These are phyloP conservation scores for Pagetopsis macropterus DNA, from an alignment of 2,797 vertebrate species.

Conservation along the genomic window DNA sequence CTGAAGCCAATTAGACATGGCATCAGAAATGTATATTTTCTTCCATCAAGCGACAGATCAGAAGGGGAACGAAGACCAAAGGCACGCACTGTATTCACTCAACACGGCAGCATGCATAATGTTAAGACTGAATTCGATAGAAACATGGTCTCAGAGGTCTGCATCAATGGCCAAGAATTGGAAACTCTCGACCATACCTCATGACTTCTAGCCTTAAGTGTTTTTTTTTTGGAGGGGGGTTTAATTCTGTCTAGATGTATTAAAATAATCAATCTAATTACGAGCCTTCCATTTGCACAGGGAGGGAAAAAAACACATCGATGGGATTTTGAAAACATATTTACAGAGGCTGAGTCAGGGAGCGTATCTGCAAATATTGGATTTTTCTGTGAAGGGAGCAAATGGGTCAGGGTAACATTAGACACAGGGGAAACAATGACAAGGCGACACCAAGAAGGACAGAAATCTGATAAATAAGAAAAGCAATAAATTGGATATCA, in stretches of 20 bases:
- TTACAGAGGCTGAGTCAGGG: constrained; percentile 72
- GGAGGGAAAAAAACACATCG: constrained; percentile 65
- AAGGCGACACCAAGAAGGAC: constrained; percentile 42
- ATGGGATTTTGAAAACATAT: constrained; percentile 78
- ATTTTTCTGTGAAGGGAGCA: constrained; percentile 75
- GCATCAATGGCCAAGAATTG: constrained; percentile 54
- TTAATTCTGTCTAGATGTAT: constrained; percentile 65
- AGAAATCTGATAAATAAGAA: constrained; percentile 64
- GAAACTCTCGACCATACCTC: constrained; percentile 63
- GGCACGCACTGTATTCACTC: constrained; percentile 75
- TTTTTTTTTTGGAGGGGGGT: constrained; percentile 52
- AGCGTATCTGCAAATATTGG: constrained; percentile 77
- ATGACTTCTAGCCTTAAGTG: constrained; percentile 52
- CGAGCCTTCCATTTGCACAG: constrained; percentile 68
- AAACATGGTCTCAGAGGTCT: constrained; percentile 65
- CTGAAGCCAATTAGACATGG: constrained; percentile 74
- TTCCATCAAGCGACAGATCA: constrained; percentile 78
- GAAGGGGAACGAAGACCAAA: constrained; percentile 75
- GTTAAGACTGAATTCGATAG: constrained; percentile 63
- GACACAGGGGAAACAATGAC: constrained; percentile 69
- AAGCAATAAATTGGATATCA: constrained; percentile 68
- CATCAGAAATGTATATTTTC: constrained; percentile 79
- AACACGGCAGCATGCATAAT: constrained; percentile 74
- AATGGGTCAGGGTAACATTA: constrained; percentile 76
- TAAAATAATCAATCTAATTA: constrained; percentile 81